Evolutionary conservation across 2,113 vertebrate species (phyloP), one percentile per base, ranked within the genome.

Genomic region (Zosterops hypoxanthus): DNA sequence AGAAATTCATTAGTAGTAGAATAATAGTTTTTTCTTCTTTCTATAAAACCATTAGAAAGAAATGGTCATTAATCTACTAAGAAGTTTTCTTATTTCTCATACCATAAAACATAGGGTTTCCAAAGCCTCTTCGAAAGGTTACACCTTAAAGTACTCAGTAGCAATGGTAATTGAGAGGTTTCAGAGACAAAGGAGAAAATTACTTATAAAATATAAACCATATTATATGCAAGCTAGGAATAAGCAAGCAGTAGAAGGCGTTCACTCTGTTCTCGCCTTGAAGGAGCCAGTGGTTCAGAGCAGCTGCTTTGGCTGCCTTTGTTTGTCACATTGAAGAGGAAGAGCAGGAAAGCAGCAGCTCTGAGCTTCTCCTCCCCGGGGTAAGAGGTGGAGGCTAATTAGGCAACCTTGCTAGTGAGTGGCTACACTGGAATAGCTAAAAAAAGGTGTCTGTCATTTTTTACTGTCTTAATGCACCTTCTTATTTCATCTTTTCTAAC

Each of bases 241-340:
- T 53, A 57, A 57, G 50, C 19, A 88, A 93, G 42, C 19, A 47
- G 34, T 22, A 75, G 34, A 78, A 88, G 44, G 21, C 2, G 2
- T 56, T 96, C 21, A 9, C 47, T 83, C 31, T 82, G 31, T 61
- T 53, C 56, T 70, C 68, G 36, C 24, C 76, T 83, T 77, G 56
- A 90, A 93, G 59, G 29, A 83, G 8, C 33, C 60, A 55, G 77
- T 44, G 83, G 34, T 49, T 87, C 53, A 78, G 34, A 87, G 78
- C 69, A 97, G 82, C 76, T 84, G 68, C 56, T 92, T 82, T 77
- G 60, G 31, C 78, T 60, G 78, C 84, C 93, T 96, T 76, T 90
- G 61, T 92, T 83, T 78, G 59, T 88, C 71, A 66, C 36, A 20
- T 5, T 71, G 76, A 84, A 81, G 63, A 81, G 82, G 23, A 90